These are phyloP conservation scores for Griposia aprilina DNA, from an alignment of 2,888 invertebrate species.

Conservation along the genomic window DNA sequence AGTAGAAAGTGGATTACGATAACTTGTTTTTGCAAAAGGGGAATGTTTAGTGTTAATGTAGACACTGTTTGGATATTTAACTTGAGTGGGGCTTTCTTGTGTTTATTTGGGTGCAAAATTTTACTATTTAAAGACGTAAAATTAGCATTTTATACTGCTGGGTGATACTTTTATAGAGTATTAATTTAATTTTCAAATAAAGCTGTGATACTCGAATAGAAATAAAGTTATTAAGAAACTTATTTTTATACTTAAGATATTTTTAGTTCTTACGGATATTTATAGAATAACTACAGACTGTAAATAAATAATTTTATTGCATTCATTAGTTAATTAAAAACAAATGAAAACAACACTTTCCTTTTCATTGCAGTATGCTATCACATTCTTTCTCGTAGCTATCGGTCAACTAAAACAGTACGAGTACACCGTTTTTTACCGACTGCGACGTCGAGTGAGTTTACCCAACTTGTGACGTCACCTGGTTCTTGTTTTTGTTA, in stretches of 20 bases:
- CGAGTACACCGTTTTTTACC: conserved; percentile 45
- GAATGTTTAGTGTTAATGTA: conserved; percentile 30
- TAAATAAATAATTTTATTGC: not conserved
- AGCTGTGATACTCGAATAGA: not conserved
- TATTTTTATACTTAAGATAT: not conserved
- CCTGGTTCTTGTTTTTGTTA: conserved; percentile 47
- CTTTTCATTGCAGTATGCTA: conserved; percentile 9
- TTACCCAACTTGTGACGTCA: conserved; percentile 60
- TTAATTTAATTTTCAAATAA: not conserved
- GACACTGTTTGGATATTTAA: conserved; percentile 26
- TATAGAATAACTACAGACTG: not conserved
- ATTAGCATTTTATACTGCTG: not conserved
- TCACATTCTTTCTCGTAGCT: conserved; percentile 45
- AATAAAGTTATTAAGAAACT: not conserved
- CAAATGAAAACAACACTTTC: conserved; percentile 22
- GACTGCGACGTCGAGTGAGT: conserved; percentile 23
- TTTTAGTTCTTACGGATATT: not conserved
- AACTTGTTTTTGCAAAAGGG: conserved; percentile 63
- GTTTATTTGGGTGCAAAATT: not conserved
- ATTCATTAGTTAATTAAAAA: not conserved
- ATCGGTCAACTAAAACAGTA: conserved; percentile 45
- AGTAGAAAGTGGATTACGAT: conserved; percentile 69
- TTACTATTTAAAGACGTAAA: not conserved
- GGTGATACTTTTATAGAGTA: not conserved
- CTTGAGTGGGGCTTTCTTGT: conserved; percentile 1